A percentile compares a stretch with the other conserved stretches of the same genome.
Conservation (phyloP, 1,140 invertebrate genomes). For the Alviniconcha marisindica region DNA sequence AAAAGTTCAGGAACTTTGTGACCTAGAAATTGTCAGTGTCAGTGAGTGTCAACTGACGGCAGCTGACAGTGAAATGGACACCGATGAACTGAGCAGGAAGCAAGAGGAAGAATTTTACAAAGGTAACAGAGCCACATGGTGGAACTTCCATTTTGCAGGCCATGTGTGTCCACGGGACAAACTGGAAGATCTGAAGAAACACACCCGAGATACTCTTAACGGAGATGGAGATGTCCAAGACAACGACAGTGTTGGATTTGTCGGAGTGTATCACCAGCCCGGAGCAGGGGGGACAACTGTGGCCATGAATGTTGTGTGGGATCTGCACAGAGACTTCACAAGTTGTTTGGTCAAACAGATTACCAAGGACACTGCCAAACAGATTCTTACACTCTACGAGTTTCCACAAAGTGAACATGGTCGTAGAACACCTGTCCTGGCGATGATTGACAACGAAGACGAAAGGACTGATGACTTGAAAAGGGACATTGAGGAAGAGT, state of each 20-base stretch:
- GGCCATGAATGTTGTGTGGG: slow-evolving; percentile 62
- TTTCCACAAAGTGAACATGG: slow-evolving; percentile 45
- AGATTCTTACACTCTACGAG: slow-evolving; percentile 51
- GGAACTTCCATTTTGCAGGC: slow-evolving; percentile 58
- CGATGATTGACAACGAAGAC: slow-evolving; percentile 67
- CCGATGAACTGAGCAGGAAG: slow-evolving; percentile 35
- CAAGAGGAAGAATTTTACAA: slow-evolving; percentile 56
- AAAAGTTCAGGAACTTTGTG: slow-evolving; percentile 54
- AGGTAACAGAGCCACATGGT: slow-evolving; percentile 57
- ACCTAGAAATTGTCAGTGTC: slow-evolving; percentile 58
- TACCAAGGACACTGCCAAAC: slow-evolving; percentile 55
- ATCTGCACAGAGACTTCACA: slow-evolving; percentile 52
- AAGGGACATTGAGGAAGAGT: slow-evolving; percentile 53
- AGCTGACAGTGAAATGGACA: slow-evolving; percentile 29
- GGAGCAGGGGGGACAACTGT: slow-evolving; percentile 65
- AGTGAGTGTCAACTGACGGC: slow-evolving; percentile 53
- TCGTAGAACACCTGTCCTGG: slow-evolving; percentile 49
- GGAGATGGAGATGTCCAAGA: slow-evolving; percentile 46
- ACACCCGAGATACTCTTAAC: slow-evolving; percentile 45
- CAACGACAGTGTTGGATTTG: slow-evolving; percentile 50
- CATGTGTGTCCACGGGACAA: slow-evolving; percentile 56
- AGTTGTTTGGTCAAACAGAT: slow-evolving; percentile 61
- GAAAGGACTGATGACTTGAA: slow-evolving; percentile 51
- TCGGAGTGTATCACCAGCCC: slow-evolving; percentile 61
- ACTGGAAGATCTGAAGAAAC: slow-evolving; percentile 13